Evolutionary conservation across 1,140 invertebrate species (phyloP), one percentile per base, ranked within the genome.

Genomic region (Sinonovacula constricta): DNA sequence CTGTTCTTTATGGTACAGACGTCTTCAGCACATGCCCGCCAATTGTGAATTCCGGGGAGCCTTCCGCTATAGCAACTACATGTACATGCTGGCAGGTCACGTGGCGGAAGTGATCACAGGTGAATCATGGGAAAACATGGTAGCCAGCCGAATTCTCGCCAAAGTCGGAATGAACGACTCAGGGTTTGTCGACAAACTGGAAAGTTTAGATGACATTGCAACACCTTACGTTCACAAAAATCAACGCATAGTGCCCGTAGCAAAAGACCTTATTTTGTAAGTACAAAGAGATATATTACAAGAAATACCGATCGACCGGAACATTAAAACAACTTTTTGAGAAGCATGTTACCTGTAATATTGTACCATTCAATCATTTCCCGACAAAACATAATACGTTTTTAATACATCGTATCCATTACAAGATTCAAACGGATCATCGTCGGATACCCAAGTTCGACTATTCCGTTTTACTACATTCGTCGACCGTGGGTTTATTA

Each of bases 41-140:
- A 36, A 51, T 0, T 62, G 65, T n/a, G 78, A 81, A 2, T 85
- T 90, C 54, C 65, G 88, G n/a, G 81, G 83, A 4, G 79, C 83
- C 24, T 86, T 86, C 54, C 51, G 86, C 22, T 89, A 88, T 82
- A 89, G 85, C 80, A 89, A 89, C 77, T 86, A 88, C 82, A 86
- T 89, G 85, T 89, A 88, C 79, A 85, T 82, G 12, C 53, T 90
- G 53, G 89, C 89, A 3, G 89, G 88, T 18, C 76, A 89, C 79
- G 81, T 90, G 22, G 79, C 86, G 0, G 85, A 90, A 80, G 60
- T 74, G 3, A 63, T 89, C 39, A 69, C 81, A 12, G 85, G 79
- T 1, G 79, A 79, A 24, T 66, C 72, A 7, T 90, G 88, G 88
- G 88, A 90, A 80, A 68, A 71, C 1, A 59, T 88, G 28, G 74